phyloP scores from a whole-genome alignment of 2,797 vertebrate genomes.

The Danio albolineatus region DNA sequence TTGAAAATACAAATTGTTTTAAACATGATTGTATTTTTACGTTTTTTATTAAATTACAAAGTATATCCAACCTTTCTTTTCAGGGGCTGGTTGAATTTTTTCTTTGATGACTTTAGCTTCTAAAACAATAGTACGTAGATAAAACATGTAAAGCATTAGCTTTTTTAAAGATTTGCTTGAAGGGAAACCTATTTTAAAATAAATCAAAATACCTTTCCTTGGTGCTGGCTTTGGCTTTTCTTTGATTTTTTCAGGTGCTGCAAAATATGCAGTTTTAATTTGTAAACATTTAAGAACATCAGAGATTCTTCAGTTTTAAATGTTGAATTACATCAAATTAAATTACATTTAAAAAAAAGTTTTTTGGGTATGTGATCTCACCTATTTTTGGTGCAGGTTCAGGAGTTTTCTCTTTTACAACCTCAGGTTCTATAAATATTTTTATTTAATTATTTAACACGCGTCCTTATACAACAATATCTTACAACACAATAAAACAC shows the following conservation, averaged over 20 bases:
- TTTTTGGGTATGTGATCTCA: background rate
- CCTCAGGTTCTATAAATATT: conserved; percentile 17
- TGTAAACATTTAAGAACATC: background rate
- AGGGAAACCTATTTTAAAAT: no score
- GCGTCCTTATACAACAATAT: no score
- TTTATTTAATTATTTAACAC: background rate
- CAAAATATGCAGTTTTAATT: background rate
- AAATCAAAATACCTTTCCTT: conserved; percentile 10
- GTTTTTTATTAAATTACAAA: no score
- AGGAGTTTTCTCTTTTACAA: conserved; percentile 30
- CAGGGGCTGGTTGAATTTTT: conserved; percentile 54
- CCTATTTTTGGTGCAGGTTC: background rate
- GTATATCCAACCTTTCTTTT: conserved; percentile 1
- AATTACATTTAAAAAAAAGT: background rate
- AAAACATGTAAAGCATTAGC: no score
- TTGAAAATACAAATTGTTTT: no score
- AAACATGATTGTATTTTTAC: no score
- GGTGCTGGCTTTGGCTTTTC: conserved; percentile 34
- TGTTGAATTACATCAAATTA: conserved; percentile 38
- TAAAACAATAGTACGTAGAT: background rate
- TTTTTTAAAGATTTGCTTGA: no score
- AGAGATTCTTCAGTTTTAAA: conserved; percentile 34
- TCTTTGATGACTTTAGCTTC: conserved; percentile 54
- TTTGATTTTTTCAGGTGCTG: conserved; percentile 27
- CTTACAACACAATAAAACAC: no score